Conservation (phyloP, 1,140 invertebrate species). For the Drosophila bocki region DNA sequence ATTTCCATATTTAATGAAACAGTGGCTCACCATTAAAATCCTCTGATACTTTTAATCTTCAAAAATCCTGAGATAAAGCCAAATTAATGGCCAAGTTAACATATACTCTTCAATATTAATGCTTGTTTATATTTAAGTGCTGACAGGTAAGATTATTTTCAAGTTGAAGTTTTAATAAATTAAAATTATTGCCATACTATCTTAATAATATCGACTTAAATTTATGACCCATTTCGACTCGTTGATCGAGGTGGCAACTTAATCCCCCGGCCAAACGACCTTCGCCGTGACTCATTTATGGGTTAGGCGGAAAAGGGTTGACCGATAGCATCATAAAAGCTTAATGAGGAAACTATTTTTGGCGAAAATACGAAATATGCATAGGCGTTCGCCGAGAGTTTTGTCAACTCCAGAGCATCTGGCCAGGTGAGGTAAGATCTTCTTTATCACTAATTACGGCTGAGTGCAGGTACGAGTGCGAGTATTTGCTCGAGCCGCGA, state of each 20-base stretch:
- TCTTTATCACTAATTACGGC: conserved; percentile 51
- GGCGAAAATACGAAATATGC: neutral
- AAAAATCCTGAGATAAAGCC: neutral
- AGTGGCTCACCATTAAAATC: neutral
- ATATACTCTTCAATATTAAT: neutral
- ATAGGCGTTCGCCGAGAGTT: neutral
- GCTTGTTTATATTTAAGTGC: neutral
- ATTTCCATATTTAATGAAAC: neutral
- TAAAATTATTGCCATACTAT: neutral
- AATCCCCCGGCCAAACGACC: conserved; percentile 1
- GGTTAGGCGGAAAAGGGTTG: conserved; percentile 12
- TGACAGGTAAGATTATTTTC: conserved; percentile 2
- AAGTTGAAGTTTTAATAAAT: neutral
- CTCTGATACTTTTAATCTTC: neutral
- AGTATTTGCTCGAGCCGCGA: conserved; percentile 32
- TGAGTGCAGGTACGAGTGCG: conserved; percentile 27
- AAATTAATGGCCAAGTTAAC: conserved; percentile 5
- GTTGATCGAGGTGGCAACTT: conserved; percentile 1
- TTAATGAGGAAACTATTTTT: conserved; percentile 12
- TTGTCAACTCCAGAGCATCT: conserved; percentile 24
- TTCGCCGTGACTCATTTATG: conserved; percentile 14
- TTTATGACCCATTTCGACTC: neutral
- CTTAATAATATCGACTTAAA: conserved; percentile 7
- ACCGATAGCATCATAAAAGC: conserved; percentile 16
- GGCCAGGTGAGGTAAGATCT: conserved; percentile 43